Percentiles rank a stretch among this genome's conserved stretches.
These are phyloP conservation scores for Campylomormyrus tamandua DNA, from an alignment of 2,113 vertebrate genomes.

Conservation along the genomic window DNA sequence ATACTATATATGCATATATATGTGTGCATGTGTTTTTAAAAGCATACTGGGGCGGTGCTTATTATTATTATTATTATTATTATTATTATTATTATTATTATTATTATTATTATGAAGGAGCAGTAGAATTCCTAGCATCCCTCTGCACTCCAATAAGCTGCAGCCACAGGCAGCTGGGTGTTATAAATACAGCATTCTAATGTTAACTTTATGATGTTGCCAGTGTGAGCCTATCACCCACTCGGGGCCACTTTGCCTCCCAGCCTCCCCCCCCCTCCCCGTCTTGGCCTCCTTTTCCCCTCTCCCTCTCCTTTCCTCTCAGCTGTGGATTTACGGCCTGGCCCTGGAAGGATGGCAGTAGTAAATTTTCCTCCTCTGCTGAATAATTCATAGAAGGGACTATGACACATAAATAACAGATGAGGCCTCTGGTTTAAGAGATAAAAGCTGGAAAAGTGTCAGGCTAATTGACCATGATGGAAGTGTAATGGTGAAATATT, in stretches of 20 bases:
- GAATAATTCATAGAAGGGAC: constrained; percentile 66
- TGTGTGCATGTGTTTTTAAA: not conserved
- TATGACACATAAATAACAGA: constrained; percentile 61
- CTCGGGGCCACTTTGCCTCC: not conserved
- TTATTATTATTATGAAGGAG: not conserved
- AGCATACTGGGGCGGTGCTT: not conserved
- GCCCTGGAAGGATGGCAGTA: constrained; percentile 52
- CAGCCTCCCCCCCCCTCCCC: not conserved
- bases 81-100: not conserved
- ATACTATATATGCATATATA: not conserved
- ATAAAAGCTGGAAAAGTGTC: constrained; percentile 64
- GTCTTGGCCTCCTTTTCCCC: constrained; percentile 9
- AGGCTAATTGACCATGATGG: constrained; percentile 68
- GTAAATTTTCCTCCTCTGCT: constrained; percentile 54
- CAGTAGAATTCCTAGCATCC: not conserved
- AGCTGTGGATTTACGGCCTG: constrained; percentile 62
- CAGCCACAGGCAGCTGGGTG: constrained; percentile 42
- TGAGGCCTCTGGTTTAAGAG: constrained; percentile 67
- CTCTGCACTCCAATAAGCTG: constrained; percentile 22
- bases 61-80: not conserved
- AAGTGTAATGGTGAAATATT: constrained; percentile 63
- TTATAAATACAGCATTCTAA: constrained; percentile 75
- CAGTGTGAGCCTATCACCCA: constrained; percentile 56
- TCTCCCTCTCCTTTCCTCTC: constrained; percentile 44
- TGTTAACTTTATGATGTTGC: constrained; percentile 72